Base-by-base conservation (phyloP, 2,113 vertebrate species). In the Pangasianodon hypophthalmus region DNA sequence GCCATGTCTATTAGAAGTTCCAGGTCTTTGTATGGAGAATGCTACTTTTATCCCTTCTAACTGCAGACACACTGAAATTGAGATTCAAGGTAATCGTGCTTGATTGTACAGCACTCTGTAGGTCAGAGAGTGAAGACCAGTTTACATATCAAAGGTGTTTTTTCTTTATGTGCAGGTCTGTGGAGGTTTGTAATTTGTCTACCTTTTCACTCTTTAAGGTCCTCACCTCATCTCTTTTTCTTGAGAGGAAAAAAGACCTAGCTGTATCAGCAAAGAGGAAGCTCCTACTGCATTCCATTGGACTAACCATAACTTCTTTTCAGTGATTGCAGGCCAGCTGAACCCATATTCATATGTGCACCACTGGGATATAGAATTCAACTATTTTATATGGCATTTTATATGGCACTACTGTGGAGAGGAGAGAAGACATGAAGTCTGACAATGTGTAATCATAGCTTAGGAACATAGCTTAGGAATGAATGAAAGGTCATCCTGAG, bases 81-180 rank as follows among this genome's bases (percentile, higher is more conserved):
- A 50, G 44, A 79, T 83, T 90, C 87, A 21, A 83, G 87, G 89
- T 92, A 90, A 92, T 90, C 91, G 88, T 89, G 83, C 77, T 69
- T 88, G 86, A 88, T 90, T 89, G 86, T 88, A 86, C 67, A 86
- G 75, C 90, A 79, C 48, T n/a, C 87, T 69, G 56, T n/a, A 14
- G 87, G 87, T 86, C 87, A 90, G 77, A 82, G 69, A 91, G 71
- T 88, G 87, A 88, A 84, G 67, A 84, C 83, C 64, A 62, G 87
- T 92, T 92, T 90, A 92, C 89, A 90, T 92, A 86, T 89, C 84
- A 82, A 24, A 86, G n/a, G 84, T 83, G 32, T 32, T 79, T 83
- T 82, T 75, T 46, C 62, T 80, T 85, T 77, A 67, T 69, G 67
- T 87, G 83, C 87, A 37, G 46, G 77, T 80, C 86, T 82, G 69